Base-by-base conservation (phyloP, 2,797 vertebrate genomes). In the Prunella strophiata region DNA sequence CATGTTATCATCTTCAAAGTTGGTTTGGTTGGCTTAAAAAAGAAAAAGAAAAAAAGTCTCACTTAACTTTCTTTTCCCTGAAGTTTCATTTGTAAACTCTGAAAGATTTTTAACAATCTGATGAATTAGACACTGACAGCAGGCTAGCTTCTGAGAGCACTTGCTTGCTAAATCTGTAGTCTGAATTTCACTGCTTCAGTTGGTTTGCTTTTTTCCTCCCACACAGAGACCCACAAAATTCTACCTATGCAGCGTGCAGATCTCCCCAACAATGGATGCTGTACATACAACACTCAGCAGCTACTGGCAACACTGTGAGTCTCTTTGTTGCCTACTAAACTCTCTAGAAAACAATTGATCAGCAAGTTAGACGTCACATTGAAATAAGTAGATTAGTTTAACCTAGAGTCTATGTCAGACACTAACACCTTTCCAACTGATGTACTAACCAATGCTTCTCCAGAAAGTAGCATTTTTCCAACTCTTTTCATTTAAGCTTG, bases 391-490 rank as follows among this genome's bases (percentile, higher is more conserved):
- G 18, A 38, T 32, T 55, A 55, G 34, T 77, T 74, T 58, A 92
- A 85, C 30, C 70, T 34, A 52, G 10, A 52, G 20, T 7, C 19
- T 36, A 4, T 13, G 16, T 67, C 30, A 71, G n/a, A 38, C 32
- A 42, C 12, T 7, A 78, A 25, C 9, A 75, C 18, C 7, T 61
- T 59, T 75, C 40, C 66, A 88, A 45, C 45, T 13, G 10, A 75
- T 29, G 5, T 30, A 77, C 25, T 50, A 85, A 65, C 7, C 14
- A 26, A 38, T 5, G 5, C 11, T 40, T 58, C 30, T 66, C 47
- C 54, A 80, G 1, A 16, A 74, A 34, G 17, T 11, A 1, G 0
- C 47, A 36, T n/a, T 76, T 61, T 36, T 7, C 26, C 18, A 7
- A 22, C 9, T 36, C 51, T 61, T 61, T 59, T 50, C 25, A 29